A percentile compares a stretch with the other conserved stretches of the same genome.
These are phyloP conservation scores for Atherinomorus stipes DNA, from an alignment of 2,113 vertebrate genomes.

Conservation along the genomic window DNA sequence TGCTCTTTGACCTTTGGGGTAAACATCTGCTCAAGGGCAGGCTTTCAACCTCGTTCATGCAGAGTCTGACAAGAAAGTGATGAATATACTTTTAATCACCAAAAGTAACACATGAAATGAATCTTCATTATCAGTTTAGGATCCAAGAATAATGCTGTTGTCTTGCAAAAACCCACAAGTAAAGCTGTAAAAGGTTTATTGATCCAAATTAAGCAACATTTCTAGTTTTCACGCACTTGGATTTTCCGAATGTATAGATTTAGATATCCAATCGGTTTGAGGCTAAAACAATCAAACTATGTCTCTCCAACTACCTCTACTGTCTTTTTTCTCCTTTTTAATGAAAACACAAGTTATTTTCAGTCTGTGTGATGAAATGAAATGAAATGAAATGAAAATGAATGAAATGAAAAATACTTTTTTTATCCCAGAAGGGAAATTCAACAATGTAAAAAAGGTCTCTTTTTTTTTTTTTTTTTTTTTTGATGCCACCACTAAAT, in stretches of 20 bases:
- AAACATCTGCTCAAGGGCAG: conserved; percentile 82
- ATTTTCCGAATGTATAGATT: conserved; percentile 3
- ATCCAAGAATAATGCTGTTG: conserved; percentile 41
- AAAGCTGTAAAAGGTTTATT: conserved; percentile 7
- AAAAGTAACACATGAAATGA: conserved; percentile 76
- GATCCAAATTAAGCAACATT: conserved; percentile 1
- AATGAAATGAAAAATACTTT: no score
- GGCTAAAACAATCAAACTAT: neutral
- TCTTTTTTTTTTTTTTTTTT: no score
- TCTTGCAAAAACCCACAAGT: conserved; percentile 23
- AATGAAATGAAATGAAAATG: no score
- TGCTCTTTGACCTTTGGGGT: conserved; percentile 81
- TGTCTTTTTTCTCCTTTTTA: neutral
- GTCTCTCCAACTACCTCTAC: no score
- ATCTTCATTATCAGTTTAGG: conserved; percentile 75
- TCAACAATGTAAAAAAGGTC: no score
- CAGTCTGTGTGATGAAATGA: neutral
- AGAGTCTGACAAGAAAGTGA: conserved; percentile 75
- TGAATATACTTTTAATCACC: conserved; percentile 80
- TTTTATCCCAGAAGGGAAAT: no score
- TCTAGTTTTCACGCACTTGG: conserved; percentile 28
- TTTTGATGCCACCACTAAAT: neutral
- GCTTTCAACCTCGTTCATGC: conserved; percentile 77
- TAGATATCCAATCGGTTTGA: neutral
- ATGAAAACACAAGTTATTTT: neutral